Evolutionary conservation across 2,888 invertebrate species (phyloP), one percentile per base, ranked within the genome.

Genomic region (Drosophila melanosoma): DNA sequence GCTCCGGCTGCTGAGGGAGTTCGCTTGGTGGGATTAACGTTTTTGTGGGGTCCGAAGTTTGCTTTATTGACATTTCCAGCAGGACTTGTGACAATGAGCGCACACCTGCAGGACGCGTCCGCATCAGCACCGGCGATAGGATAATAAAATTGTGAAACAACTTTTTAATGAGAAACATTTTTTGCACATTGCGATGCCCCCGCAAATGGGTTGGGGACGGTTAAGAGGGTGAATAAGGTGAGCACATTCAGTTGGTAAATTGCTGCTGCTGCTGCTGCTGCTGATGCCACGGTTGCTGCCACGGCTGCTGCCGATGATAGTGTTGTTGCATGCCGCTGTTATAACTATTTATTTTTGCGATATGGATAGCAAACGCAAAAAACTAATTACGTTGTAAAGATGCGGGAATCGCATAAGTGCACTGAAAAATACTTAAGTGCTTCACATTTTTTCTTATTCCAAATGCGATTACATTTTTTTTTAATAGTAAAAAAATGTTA

Each of bases 81-180:
- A 72, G 68, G 66, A 66, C 81, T 62, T 63, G 83, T 54, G 83
- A 82, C 82, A 82, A 79, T 82, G 78, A 73, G 69, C 35, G 65
- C 54, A 74, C 87, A 83, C 83, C 83, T 83, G 83, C 61, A 61
- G 57, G 61, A 59, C 73, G 61, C 52, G 67, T 48, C 26, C 36
- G 60, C 26, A 23, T 33, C 53, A 20, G 49, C 56, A 54, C 48
- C 70, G 73, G 48, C 67, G 69, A 74, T 65, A 74, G 85, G 85
- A 84, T 85, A 89, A 88, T 88, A 85, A 88, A 89, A 88, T 88
- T 88, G 81, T 75, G 78, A 77, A 89, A 88, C 83, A 85, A 85
- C 85, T 85, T 85, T 85, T 85, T 85, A 89, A 85, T 85, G 84
- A 85, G 90, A 88, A 89, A 85, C 84, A 85, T 86, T 85, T 87